Base-by-base conservation (phyloP, 2,113 vertebrate species). In the Cyprinodon brontotheroides region DNA sequence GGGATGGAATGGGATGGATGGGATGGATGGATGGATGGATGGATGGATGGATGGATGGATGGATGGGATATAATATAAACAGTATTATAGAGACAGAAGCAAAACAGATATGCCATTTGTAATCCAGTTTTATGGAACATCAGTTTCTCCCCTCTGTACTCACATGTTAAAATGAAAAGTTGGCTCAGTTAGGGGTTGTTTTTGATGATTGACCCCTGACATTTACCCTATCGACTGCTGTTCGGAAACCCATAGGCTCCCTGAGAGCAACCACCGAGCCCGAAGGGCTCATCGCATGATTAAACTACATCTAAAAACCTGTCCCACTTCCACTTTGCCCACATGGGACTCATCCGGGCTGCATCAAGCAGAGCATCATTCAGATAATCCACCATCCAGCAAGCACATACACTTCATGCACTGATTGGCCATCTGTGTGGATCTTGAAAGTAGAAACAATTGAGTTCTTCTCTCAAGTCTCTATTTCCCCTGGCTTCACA, bases 171-270 rank as follows among this genome's bases (percentile, higher is more conserved):
- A 79, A 72, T 78, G 70, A 29, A 37, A 70, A 48, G 61, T 66
- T 47, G 17, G 72, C 72, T 78, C 85, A 83, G 75, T 91, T 87
- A 87, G 66, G 86, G 81, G 36, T 84, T 85, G 80, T 83, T 88
- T 91, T 91, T 88, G 87, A 89, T 86, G 81, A 47, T 71, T 90
- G 87, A 89, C 87, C 89, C 74, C 40, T 85, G 86, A 88, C 87
- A 53, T 79, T 67, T 68, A 76, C 72, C 84, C 75, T 70, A 87
- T 80, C 60, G 78, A 80, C 82, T 79, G 66, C 37, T n/a, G 3
- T 41, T 74, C 15, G 43, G 72, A 66, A 45, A 41, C 72, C 53
- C 78, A 69, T 72, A 67, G 61, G 62, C 66, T 72, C 29, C 36
- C 67, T 40, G 65, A 36, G 68, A 70, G 77, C 53, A 68, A 62